phyloP scores from a whole-genome alignment of 2,113 vertebrate species.

The Podarcis muralis region DNA sequence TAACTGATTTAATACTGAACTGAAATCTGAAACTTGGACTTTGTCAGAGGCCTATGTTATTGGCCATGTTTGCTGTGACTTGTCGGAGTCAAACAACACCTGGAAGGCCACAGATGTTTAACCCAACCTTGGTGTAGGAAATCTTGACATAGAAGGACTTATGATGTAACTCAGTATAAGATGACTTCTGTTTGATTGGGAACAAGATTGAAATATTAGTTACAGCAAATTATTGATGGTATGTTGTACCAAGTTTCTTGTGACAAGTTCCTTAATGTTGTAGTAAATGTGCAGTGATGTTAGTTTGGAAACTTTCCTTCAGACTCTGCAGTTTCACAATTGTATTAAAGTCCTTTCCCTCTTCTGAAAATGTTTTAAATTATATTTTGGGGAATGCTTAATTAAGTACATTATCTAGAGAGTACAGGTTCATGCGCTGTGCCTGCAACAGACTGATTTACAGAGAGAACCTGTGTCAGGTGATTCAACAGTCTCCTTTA shows the following conservation, averaged over 20 bases:
- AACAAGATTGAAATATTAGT: neutral
- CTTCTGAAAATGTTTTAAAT: neutral
- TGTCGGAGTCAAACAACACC: no score
- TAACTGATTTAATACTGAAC: no score
- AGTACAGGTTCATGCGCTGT: neutral
- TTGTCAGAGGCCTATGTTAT: no score
- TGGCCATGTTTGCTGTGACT: no score
- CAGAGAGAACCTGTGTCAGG: conserved; percentile 21
- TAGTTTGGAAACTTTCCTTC: neutral
- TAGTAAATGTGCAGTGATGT: neutral
- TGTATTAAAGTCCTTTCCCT: neutral
- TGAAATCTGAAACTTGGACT: no score
- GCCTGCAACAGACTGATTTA: neutral
- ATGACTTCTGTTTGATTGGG: neutral
- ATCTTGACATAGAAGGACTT: neutral
- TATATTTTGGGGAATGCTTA: neutral
- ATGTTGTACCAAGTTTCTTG: neutral
- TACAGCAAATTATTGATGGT: neutral
- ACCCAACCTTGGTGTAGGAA: neutral
- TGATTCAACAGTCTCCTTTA: conserved; percentile 31
- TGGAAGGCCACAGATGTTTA: no score
- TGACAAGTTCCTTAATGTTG: neutral
- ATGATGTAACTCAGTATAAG: neutral
- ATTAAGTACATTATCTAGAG: neutral
- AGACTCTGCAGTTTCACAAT: neutral